These are phyloP conservation scores for Lophius americanus DNA, from an alignment of 2,797 vertebrate genomes.

Conservation along the genomic window DNA sequence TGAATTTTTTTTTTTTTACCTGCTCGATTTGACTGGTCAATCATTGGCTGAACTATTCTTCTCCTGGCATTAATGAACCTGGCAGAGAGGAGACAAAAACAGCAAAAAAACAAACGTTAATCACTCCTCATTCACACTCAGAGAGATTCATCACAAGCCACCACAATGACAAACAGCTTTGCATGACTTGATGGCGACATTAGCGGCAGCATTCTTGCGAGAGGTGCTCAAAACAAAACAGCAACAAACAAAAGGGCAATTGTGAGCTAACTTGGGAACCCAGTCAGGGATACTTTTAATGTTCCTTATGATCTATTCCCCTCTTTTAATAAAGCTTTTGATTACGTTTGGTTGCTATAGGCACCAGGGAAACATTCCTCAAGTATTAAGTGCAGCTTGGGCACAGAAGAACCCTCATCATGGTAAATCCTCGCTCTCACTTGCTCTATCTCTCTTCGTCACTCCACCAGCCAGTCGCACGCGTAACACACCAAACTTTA, in stretches of 20 bases:
- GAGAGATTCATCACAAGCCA: slow-evolving; percentile 72
- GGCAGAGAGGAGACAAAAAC: slow-evolving; percentile 75
- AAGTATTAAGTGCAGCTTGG: slow-evolving; percentile 82
- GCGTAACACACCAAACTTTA: slow-evolving; percentile 11
- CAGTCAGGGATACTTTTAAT: slow-evolving; percentile 82
- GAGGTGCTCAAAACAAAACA: slow-evolving; percentile 72
- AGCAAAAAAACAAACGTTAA: slow-evolving; percentile 78
- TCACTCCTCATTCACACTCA: slow-evolving; percentile 71
- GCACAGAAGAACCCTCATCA: slow-evolving; percentile 68
- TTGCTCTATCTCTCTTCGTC: slow-evolving; percentile 21
- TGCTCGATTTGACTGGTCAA: slow-evolving; percentile 99
- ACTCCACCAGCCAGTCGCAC: slow-evolving; percentile 25
- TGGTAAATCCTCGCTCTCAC: slow-evolving; percentile 60
- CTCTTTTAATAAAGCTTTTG: slow-evolving; percentile 87
- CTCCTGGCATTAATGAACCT: slow-evolving; percentile 99
- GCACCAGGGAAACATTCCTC: slow-evolving; percentile 82
- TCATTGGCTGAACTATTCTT: slow-evolving; percentile 99
- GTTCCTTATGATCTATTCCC: slow-evolving; percentile 85
- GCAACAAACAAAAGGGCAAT: slow-evolving; percentile 81
- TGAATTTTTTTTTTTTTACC: slow-evolving; percentile 85
- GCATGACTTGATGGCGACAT: slow-evolving; percentile 82
- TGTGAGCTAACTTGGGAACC: slow-evolving; percentile 80
- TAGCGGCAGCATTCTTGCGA: slow-evolving; percentile 70
- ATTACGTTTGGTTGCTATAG: slow-evolving; percentile 85
- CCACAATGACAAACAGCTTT: slow-evolving; percentile 79